Evolutionary conservation across 1,140 invertebrate species (phyloP).

Genomic region (Trichonephila inaurata): DNA sequence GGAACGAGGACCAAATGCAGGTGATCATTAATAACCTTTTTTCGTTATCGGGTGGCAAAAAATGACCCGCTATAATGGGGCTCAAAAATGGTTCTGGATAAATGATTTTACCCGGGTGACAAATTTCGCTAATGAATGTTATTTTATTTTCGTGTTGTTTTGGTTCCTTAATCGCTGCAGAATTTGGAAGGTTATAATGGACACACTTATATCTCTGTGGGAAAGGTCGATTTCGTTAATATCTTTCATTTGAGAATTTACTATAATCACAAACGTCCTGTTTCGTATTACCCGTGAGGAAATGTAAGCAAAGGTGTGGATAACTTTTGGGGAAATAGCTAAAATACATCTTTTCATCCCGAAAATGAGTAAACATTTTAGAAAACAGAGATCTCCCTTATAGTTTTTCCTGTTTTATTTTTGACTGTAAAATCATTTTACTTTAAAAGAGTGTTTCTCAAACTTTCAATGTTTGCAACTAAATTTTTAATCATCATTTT

Average conservation of each 20-base stretch:
- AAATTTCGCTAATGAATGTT: conserved; percentile 49
- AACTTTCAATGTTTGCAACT: too few relatives aligned
- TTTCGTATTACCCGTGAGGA: too few relatives aligned
- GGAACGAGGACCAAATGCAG: neutral
- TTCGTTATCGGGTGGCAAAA: neutral
- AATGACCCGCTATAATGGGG: neutral
- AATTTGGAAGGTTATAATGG: neutral
- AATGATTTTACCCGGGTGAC: conserved; percentile 38
- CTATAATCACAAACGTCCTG: too few relatives aligned
- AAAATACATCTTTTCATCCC: too few relatives aligned
- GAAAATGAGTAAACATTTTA: too few relatives aligned
- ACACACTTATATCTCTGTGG: neutral
- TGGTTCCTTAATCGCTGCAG: neutral
- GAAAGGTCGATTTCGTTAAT: neutral
- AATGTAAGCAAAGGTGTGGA: too few relatives aligned
- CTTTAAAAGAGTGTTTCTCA: too few relatives aligned
- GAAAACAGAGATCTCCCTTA: too few relatives aligned
- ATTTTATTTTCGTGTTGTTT: neutral
- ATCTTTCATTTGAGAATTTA: neutral
- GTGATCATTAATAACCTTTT: conserved; percentile 57
- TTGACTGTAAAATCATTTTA: too few relatives aligned
- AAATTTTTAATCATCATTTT: too few relatives aligned
- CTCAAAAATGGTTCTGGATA: neutral
- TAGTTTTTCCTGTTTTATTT: too few relatives aligned
- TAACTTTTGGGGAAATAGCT: too few relatives aligned